Conservation (phyloP, 2,113 vertebrate genomes). For the Falcunculus frontatus region DNA sequence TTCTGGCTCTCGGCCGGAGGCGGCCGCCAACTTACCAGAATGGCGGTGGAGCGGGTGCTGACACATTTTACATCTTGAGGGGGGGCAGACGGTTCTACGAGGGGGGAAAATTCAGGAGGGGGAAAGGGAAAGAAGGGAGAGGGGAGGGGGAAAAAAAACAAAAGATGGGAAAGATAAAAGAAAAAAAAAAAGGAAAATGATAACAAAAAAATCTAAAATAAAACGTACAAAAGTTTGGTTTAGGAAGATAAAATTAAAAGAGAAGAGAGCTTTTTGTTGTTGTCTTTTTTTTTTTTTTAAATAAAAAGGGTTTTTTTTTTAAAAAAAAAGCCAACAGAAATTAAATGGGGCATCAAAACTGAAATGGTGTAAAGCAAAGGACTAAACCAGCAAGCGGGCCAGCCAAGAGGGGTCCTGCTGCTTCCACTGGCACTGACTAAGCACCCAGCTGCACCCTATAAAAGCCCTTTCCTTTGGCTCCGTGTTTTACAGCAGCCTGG, state of each 20-base stretch:
- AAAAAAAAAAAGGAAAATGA: slow-evolving; percentile 86
- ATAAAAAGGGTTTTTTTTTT: background rate
- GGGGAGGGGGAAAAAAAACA: slow-evolving; percentile 46
- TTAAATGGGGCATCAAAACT: background rate
- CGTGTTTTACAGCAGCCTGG: background rate
- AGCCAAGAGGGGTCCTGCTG: slow-evolving; percentile 44
- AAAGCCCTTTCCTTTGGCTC: background rate
- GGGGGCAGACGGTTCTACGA: slow-evolving; percentile 96
- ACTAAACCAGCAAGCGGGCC: slow-evolving; percentile 21
- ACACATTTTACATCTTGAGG: slow-evolving; percentile 97
- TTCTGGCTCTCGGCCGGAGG: slow-evolving; percentile 91
- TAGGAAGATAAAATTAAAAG: slow-evolving; percentile 63
- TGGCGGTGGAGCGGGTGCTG: slow-evolving; percentile 93
- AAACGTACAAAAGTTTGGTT: slow-evolving; percentile 73
- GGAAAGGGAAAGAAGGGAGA: slow-evolving; percentile 63
- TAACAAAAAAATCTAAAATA: slow-evolving; percentile 82
- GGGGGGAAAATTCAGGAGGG: slow-evolving; percentile 59
- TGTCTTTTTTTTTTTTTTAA: slow-evolving; percentile 20
- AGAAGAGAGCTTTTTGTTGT: slow-evolving; percentile 43
- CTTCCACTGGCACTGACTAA: background rate
- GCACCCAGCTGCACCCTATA: background rate
- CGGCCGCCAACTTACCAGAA: slow-evolving; percentile 98
- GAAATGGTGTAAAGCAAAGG: slow-evolving; percentile 35
- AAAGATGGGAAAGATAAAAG: slow-evolving; percentile 93
- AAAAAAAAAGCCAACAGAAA: background rate